These are phyloP conservation scores for Phataginus tetradactyla DNA, from an alignment of 2,797 vertebrate species.

Conservation along the genomic window DNA sequence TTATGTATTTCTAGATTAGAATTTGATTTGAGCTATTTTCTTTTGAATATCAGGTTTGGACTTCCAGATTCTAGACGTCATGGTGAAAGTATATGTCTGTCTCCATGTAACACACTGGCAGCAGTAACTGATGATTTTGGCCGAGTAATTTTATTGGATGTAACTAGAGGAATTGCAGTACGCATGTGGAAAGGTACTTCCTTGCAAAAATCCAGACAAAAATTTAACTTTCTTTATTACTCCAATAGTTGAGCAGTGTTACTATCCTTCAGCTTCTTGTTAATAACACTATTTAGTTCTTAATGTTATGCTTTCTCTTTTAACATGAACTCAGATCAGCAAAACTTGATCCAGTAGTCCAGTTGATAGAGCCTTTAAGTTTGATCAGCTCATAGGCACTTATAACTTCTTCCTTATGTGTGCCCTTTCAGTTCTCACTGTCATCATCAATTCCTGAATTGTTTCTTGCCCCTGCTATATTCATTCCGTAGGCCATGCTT, in stretches of 20 bases:
- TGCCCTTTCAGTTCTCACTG: not conserved
- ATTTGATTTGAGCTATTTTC: slow-evolving; percentile 38
- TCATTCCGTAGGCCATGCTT: not conserved
- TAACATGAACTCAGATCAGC: not conserved
- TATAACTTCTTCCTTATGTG: not conserved
- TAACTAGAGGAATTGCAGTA: slow-evolving; percentile 93
- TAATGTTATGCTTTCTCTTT: not conserved
- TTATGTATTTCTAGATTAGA: not conserved
- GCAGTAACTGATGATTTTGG: slow-evolving; percentile 98
- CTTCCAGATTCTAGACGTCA: slow-evolving; percentile 97
- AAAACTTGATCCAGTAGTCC: not conserved
- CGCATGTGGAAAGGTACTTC: slow-evolving; percentile 98
- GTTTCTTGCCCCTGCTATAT: not conserved
- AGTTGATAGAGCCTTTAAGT: not conserved
- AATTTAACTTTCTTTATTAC: not conserved
- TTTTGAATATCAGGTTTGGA: slow-evolving; percentile 90
- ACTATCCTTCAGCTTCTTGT: not conserved
- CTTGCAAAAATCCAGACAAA: not conserved
- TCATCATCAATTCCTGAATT: not conserved
- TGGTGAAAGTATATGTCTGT: slow-evolving; percentile 95
- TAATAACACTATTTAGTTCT: not conserved
- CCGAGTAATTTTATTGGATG: slow-evolving; percentile 94
- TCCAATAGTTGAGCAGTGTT: not conserved
- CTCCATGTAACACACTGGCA: slow-evolving; percentile 96
- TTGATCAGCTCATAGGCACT: not conserved